Conservation (phyloP, 2,888 invertebrate genomes). For the Operophtera brumata region DNA sequence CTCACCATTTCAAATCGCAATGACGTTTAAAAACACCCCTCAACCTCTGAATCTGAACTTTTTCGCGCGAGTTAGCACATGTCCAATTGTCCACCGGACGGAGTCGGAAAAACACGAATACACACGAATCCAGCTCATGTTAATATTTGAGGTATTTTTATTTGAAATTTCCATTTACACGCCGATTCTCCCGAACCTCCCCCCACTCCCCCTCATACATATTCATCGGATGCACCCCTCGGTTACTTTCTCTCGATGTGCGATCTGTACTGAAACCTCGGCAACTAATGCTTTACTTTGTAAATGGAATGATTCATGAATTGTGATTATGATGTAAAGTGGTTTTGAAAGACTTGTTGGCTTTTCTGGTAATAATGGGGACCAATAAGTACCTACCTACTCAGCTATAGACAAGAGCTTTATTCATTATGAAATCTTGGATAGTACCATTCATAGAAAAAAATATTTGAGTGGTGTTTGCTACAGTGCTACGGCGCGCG, state of each 20-base stretch:
- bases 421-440: neutral
- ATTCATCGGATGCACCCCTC: slow-evolving; percentile 83
- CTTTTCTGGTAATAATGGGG: slow-evolving; percentile 6
- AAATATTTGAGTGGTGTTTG: neutral
- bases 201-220: slow-evolving; percentile 78
- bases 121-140: slow-evolving; percentile 78
- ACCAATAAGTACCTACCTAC: neutral
- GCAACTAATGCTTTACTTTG: slow-evolving; percentile 49
- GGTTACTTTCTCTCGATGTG: slow-evolving; percentile 68
- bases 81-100: slow-evolving; percentile 40
- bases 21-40: slow-evolving; percentile 11
- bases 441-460: neutral
- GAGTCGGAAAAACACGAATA: slow-evolving; percentile 69
- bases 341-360: slow-evolving; percentile 31
- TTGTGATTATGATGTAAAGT: slow-evolving; percentile 34
- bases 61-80: slow-evolving; percentile 60
- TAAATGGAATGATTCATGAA: slow-evolving; percentile 48
- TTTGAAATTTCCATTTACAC: slow-evolving; percentile 81
- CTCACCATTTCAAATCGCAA: neutral
- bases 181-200: slow-evolving; percentile 44
- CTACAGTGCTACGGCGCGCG: slow-evolving; percentile 4
- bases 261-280: slow-evolving; percentile 59
- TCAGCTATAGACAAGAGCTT: neutral
- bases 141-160: slow-evolving; percentile 81
- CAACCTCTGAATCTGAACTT: slow-evolving; percentile 38